A percentile compares a stretch with the other conserved stretches of the same genome.
phyloP scores from a whole-genome alignment of 2,888 invertebrate genomes.

The Luffia ferchaultella region DNA sequence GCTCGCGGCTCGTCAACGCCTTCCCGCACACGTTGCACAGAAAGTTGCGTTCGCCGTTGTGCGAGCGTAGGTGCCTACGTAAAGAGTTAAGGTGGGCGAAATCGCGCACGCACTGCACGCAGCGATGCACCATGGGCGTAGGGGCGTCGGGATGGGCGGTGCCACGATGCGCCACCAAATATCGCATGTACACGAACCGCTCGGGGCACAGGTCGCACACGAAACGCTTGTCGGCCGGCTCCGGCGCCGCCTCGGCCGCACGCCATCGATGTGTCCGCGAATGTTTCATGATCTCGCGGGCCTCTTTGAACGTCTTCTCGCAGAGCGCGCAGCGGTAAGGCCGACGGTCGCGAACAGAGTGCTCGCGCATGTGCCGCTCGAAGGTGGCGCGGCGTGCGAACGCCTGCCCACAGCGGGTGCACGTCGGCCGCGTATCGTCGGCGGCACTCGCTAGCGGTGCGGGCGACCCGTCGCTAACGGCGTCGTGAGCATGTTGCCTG shows the following conservation, averaged over 20 bases:
- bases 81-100: constrained; percentile 62
- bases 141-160: constrained; percentile 41
- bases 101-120: constrained; percentile 45
- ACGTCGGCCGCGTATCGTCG: background rate
- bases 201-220: constrained; percentile 55
- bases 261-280: constrained; percentile 1
- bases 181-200: constrained; percentile 52
- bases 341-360: constrained; percentile 46
- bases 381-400: constrained; percentile 26
- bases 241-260: constrained; percentile 15
- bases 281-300: constrained; percentile 47
- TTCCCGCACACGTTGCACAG: constrained; percentile 70
- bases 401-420: constrained; percentile 19
- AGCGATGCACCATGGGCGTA: constrained; percentile 40
- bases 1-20: constrained; percentile 65
- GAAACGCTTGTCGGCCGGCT: constrained; percentile 33
- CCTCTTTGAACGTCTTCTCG: constrained; percentile 48
- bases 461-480: background rate
- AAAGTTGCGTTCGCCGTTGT: constrained; percentile 54
- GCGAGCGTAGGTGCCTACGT: constrained; percentile 38
- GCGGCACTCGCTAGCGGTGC: constrained; percentile 3
- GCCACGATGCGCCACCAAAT: constrained; percentile 42
- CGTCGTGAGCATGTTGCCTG: constrained; percentile 1
- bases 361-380: constrained; percentile 43
- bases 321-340: constrained; percentile 54